Conservation (phyloP, 1,140 invertebrate genomes). For the Centruroides sculpturatus region DNA sequence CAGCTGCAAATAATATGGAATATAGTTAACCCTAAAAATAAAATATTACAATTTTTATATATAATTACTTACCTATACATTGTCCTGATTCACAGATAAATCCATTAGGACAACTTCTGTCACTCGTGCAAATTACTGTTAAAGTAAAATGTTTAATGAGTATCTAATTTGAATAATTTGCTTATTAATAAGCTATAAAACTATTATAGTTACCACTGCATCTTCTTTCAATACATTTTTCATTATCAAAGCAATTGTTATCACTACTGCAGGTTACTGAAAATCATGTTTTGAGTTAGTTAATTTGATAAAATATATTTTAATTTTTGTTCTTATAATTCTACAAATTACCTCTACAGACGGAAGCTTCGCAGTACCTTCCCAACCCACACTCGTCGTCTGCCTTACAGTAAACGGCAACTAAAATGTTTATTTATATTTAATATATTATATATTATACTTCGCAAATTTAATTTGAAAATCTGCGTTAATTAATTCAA, state of each 20-base stretch:
- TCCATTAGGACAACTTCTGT: constrained; percentile 18
- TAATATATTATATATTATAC: not conserved
- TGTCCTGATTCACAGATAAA: constrained; percentile 19
- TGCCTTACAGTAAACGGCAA: constrained; percentile 40
- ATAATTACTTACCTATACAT: constrained; percentile 13
- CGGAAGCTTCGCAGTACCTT: constrained; percentile 17
- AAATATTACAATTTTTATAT: not conserved
- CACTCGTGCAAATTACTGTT: constrained; percentile 18
- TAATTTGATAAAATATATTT: no score
- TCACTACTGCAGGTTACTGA: constrained; percentile 63
- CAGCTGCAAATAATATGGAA: constrained; percentile 7
- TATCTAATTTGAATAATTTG: not conserved
- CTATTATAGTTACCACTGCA: constrained; percentile 51
- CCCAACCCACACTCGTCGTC: constrained; percentile 29
- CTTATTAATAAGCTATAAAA: not conserved
- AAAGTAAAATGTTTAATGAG: not conserved
- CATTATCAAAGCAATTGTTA: constrained; percentile 75
- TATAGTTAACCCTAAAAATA: no score
- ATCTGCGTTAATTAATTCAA: constrained; percentile 20
- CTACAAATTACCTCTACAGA: constrained; percentile 32
- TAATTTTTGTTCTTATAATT: not conserved
- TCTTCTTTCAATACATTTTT: constrained; percentile 62
- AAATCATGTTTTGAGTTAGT: not conserved
- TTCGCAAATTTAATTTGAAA: not conserved
- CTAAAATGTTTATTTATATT: constrained; percentile 26